Evolutionary conservation across 2,888 invertebrate genomes (phyloP).

Genomic region (Digitonthophagus gazella): DNA sequence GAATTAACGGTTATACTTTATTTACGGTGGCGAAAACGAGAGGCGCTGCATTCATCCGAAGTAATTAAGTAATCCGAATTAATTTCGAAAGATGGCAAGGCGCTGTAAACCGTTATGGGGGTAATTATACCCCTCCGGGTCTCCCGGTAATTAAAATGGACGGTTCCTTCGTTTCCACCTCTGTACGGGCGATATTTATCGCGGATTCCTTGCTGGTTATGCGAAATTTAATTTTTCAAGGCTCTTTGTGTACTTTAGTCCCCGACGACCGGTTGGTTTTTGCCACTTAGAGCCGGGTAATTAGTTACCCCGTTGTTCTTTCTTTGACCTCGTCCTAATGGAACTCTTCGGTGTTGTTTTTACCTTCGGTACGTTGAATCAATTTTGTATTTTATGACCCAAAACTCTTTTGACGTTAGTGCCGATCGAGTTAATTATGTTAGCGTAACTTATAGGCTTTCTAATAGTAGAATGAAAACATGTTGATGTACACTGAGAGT

Average conservation of each 20-base stretch:
- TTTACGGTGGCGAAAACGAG: slow-evolving; percentile 27
- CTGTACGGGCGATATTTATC: neutral
- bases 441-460: too few relatives aligned
- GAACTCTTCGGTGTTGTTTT: neutral
- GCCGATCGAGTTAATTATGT: too few relatives aligned
- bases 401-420: neutral
- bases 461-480: too few relatives aligned
- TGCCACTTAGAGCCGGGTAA: neutral
- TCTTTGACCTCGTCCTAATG: neutral
- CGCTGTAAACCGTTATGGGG: slow-evolving; percentile 28
- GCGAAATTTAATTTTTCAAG: neutral
- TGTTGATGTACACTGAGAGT: too few relatives aligned
- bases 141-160: slow-evolving; percentile 24
- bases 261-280: neutral
- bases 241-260: neutral
- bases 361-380: neutral
- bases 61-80: slow-evolving; percentile 29
- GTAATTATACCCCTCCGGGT: slow-evolving; percentile 24
- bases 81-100: slow-evolving; percentile 28
- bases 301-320: neutral
- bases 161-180: slow-evolving; percentile 2
- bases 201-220: neutral
- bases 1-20: slow-evolving; percentile 29
- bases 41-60: slow-evolving; percentile 25
- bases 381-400: neutral